Conservation (phyloP, 1,140 invertebrate genomes). For the Sinella curviseta region DNA sequence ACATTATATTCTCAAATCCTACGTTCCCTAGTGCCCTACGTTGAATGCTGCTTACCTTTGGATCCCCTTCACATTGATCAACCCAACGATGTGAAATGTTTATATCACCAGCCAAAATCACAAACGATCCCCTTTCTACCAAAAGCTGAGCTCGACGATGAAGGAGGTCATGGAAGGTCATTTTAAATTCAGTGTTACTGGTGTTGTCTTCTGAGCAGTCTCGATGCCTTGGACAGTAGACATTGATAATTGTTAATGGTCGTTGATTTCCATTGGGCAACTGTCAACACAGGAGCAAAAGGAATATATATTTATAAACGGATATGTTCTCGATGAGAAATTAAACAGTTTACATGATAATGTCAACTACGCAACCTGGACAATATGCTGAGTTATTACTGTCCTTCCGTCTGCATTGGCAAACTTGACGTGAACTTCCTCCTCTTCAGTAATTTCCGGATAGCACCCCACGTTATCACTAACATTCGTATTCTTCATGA, state of each 20-base stretch:
- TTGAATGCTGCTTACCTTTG: constrained; percentile 31
- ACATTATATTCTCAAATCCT: not conserved
- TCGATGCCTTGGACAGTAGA: constrained; percentile 62
- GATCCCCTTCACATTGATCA: constrained; percentile 58
- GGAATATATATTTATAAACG: not conserved
- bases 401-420: constrained; percentile 60
- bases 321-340: not conserved
- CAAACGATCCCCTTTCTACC: constrained; percentile 56
- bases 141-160: constrained; percentile 57
- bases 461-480: constrained; percentile 50
- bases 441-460: constrained; percentile 50
- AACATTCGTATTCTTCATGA: constrained; percentile 2
- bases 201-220: constrained; percentile 56
- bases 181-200: constrained; percentile 54
- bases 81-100: constrained; percentile 59
- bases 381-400: constrained; percentile 59
- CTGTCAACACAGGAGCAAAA: not conserved
- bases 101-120: constrained; percentile 62
- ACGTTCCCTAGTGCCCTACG: too few relatives aligned
- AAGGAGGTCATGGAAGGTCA: constrained; percentile 59
- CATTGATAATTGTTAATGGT: constrained; percentile 59
- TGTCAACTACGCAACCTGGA: constrained; percentile 51
- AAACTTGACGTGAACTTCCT: constrained; percentile 52
- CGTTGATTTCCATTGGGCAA: constrained; percentile 45
- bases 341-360: not conserved